A percentile compares a stretch with the other conserved stretches of the same genome.
These are phyloP conservation scores for Palythoa grandis DNA, from an alignment of 92 coral and sea anemone species.

Conservation along the genomic window DNA sequence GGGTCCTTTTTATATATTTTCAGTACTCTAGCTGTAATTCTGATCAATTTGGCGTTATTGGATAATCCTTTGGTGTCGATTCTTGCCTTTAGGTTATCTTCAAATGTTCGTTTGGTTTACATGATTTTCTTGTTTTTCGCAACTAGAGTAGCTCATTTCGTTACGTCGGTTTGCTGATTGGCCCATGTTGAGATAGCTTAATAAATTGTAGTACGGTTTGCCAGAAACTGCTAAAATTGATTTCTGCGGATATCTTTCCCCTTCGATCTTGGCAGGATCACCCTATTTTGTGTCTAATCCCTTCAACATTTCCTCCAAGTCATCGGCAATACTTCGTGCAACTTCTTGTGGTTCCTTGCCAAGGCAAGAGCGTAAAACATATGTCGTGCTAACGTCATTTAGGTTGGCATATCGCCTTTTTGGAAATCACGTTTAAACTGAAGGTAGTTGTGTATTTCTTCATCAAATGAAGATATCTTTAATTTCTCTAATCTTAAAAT, in stretches of 20 bases:
- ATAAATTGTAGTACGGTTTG: constrained; percentile 46
- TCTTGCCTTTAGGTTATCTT: neutral
- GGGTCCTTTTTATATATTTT: constrained; percentile 33
- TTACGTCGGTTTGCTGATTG: constrained; percentile 4
- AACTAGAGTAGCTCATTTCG: neutral
- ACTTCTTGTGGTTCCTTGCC: constrained; percentile 44
- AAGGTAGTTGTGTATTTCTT: constrained; percentile 57
- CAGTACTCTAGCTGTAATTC: constrained; percentile 58
- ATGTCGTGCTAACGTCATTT: constrained; percentile 52
- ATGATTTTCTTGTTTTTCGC: neutral
- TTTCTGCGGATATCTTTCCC: constrained; percentile 47
- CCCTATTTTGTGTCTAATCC: constrained; percentile 58
- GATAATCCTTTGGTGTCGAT: constrained; percentile 52
- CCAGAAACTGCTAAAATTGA: constrained; percentile 26
- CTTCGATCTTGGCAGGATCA: constrained; percentile 63
- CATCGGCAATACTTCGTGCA: constrained; percentile 58
- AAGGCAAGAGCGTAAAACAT: constrained; percentile 63
- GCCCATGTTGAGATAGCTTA: constrained; percentile 20
- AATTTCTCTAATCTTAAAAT: constrained; percentile 42
- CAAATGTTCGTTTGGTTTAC: neutral
- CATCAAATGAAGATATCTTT: constrained; percentile 59
- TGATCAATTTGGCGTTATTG: constrained; percentile 40
- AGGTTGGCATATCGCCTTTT: constrained; percentile 54
- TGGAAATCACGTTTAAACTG: constrained; percentile 56
- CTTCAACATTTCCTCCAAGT: constrained; percentile 51